phyloP scores from a whole-genome alignment of 2,113 vertebrate genomes.

The Chelonoidis abingdonii region DNA sequence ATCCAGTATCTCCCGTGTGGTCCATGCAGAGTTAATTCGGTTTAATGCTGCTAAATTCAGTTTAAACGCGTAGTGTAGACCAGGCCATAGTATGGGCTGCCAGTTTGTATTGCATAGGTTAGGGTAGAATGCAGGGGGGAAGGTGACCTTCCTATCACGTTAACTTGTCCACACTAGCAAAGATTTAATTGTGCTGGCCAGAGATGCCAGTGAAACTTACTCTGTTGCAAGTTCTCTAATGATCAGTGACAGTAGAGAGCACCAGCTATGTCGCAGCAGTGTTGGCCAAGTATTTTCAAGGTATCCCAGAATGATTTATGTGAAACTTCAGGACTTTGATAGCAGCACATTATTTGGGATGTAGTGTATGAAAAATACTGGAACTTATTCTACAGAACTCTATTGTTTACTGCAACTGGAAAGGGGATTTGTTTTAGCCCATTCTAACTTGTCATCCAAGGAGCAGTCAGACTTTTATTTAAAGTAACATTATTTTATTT shows the following conservation, averaged over 20 bases:
- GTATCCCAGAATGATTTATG: neutral
- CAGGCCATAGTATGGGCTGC: neutral
- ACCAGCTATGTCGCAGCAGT: neutral
- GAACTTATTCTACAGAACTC: neutral
- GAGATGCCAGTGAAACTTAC: neutral
- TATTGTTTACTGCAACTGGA: neutral
- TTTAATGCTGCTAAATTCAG: too few relatives aligned
- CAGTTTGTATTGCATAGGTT: neutral
- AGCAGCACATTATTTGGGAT: neutral
- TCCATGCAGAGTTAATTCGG: too few relatives aligned
- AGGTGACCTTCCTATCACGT: slow-evolving; percentile 1
- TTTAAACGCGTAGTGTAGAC: too few relatives aligned
- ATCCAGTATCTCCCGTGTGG: too few relatives aligned
- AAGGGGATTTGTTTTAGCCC: neutral
- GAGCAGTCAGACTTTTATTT: neutral
- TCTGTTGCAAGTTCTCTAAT: neutral
- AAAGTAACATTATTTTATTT: neutral
- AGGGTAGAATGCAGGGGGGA: neutral
- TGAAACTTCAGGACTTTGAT: neutral
- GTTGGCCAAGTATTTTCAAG: neutral
- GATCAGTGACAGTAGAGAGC: neutral
- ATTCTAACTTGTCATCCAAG: neutral
- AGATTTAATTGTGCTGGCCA: neutral
- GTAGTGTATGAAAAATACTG: neutral
- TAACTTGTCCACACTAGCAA: neutral